Evolutionary conservation across 2,888 invertebrate genomes (phyloP).

Genomic region (Lathronympha strigana): DNA sequence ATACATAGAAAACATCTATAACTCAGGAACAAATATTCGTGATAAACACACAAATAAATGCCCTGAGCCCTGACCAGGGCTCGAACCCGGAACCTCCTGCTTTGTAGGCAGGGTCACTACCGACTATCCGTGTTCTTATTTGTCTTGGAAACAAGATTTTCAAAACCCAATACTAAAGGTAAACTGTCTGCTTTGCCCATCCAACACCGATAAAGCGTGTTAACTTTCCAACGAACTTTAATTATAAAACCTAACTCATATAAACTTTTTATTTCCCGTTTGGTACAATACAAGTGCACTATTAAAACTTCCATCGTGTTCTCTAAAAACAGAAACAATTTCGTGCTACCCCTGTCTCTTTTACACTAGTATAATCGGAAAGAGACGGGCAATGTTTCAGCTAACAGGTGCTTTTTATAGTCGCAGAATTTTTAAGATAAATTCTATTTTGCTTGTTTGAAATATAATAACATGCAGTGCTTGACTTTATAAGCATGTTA

Average conservation of each 20-base stretch:
- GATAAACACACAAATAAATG: too few relatives aligned
- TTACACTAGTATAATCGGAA: neutral
- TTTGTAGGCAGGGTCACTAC: too few relatives aligned
- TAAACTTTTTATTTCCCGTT: constrained; percentile 20
- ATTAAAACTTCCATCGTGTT: constrained; percentile 32
- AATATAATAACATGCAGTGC: neutral
- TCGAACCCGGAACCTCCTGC: too few relatives aligned
- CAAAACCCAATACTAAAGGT: neutral
- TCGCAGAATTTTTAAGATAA: constrained; percentile 8
- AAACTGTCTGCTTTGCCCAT: neutral
- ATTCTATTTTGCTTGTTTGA: constrained; percentile 9
- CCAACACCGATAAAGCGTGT: constrained; percentile 1
- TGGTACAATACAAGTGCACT: constrained; percentile 29
- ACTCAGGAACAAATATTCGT: too few relatives aligned
- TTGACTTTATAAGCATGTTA: neutral
- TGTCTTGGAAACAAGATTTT: too few relatives aligned
- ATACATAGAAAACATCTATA: too few relatives aligned
- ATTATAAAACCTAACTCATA: constrained; percentile 16
- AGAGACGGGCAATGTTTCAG: neutral
- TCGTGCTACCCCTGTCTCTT: neutral
- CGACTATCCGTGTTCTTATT: too few relatives aligned
- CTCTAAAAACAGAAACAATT: constrained; percentile 1
- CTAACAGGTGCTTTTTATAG: constrained; percentile 28
- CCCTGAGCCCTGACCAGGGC: too few relatives aligned
- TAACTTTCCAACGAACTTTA: constrained; percentile 12